Base-by-base conservation (phyloP, 1,140 invertebrate genomes). In the Metaphire vulgaris region DNA sequence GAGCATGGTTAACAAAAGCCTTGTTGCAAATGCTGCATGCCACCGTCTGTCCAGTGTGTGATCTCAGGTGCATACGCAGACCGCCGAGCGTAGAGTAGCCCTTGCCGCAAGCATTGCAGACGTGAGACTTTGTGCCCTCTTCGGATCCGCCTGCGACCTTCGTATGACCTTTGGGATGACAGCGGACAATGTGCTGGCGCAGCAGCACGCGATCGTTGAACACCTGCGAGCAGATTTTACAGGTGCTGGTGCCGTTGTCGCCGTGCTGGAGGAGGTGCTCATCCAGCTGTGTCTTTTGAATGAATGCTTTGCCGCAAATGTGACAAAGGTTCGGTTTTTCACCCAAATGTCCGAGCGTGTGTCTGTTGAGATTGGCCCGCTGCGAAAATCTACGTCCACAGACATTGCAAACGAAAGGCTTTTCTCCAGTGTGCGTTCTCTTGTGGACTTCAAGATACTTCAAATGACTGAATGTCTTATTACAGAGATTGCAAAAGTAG, bases 111-210 rank as follows among this genome's bases (percentile, higher is more conserved):
- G 28, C 28, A 26, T 73, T 34, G 72, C 72, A 73, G 28, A 96
- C 95, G 88, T 99, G 87, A 86, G 99, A 97, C 16, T 97, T 97
- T 83, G 99, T 99, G 0, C 95, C 97, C 87, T 99, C 99, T 82
- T 91, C 92, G 84, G 97, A 99, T 30, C 34, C 72, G n/a, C n/a
- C 28, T 21, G 31, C 28, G 26, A 34, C 26, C 31, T 28, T 28
- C 2, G 72, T 26, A 14, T 73, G 32, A 21, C 21, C 21, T 56
- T 56, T 21, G 6, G 21, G 41, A 56, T 56, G 41, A 56, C 21
- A 21, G 41, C 21, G 41, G 1, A 73, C 30, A 16, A 34, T 73
- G 72, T 73, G 72, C 72, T 34, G 41, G 32, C 34, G 32, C 31
- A 73, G 32, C 0, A 34, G 28, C 1, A 34, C 28, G 16, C 72